phyloP scores from a whole-genome alignment of 2,888 invertebrate species.

The Hydroisotoma schaefferi region DNA sequence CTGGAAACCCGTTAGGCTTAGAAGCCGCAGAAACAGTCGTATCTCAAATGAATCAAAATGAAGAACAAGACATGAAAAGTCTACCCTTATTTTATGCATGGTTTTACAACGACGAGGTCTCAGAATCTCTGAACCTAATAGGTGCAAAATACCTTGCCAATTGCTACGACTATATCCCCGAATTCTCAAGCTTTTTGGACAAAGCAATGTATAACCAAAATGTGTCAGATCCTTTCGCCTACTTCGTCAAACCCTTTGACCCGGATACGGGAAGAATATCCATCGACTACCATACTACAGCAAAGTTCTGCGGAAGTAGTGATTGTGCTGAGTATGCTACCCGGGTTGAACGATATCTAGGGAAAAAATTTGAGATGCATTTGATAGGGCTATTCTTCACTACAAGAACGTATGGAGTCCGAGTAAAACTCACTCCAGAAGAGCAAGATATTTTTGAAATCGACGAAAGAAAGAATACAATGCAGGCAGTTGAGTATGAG shows the following conservation, averaged over 20 bases:
- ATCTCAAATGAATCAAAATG: too few relatives aligned
- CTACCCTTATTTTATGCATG: constrained; percentile 42
- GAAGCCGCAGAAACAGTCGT: too few relatives aligned
- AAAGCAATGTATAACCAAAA: constrained; percentile 13
- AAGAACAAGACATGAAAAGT: too few relatives aligned
- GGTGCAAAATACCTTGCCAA: constrained; percentile 25
- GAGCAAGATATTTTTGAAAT: constrained; percentile 49
- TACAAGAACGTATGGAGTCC: constrained; percentile 50
- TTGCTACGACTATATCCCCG: constrained; percentile 17
- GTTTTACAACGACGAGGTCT: constrained; percentile 36
- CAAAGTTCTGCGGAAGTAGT: constrained; percentile 23
- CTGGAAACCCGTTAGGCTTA: too few relatives aligned
- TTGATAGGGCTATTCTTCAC: constrained; percentile 32
- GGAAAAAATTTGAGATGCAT: constrained; percentile 22
- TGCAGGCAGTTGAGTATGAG: not conserved
- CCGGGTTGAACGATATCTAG: constrained; percentile 4
- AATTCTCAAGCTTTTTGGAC: constrained; percentile 25
- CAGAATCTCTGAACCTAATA: constrained; percentile 29
- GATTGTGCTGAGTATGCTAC: constrained; percentile 15
- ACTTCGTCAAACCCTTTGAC: constrained; percentile 32
- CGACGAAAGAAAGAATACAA: constrained; percentile 44
- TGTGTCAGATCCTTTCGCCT: constrained; percentile 24
- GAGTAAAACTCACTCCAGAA: constrained; percentile 50
- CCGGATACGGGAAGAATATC: constrained; percentile 24
- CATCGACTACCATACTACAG: constrained; percentile 27